Conservation (phyloP, 2,113 vertebrate species). For the Malurus cyaneus region DNA sequence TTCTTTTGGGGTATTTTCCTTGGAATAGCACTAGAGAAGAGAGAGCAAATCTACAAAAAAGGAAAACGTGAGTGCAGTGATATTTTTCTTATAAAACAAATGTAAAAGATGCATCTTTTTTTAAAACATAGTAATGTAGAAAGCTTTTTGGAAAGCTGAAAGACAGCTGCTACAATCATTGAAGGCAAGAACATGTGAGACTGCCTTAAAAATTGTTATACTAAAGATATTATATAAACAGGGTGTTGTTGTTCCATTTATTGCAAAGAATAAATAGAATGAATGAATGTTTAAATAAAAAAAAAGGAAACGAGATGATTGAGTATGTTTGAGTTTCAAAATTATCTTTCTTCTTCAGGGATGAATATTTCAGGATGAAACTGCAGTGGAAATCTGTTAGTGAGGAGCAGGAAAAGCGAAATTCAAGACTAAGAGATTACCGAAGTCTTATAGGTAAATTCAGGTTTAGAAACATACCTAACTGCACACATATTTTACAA, state of each 20-base stretch:
- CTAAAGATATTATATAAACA: background rate
- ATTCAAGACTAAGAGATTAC: conserved; percentile 92
- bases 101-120: background rate
- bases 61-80: conserved; percentile 82
- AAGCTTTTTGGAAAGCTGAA: background rate
- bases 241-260: background rate
- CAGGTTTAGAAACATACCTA: background rate
- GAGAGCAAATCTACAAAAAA: conserved; percentile 83
- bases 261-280: background rate
- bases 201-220: background rate
- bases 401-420: conserved; percentile 93
- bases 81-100: background rate
- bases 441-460: conserved; percentile 91
- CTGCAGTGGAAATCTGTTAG: conserved; percentile 97
- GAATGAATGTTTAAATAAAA: background rate
- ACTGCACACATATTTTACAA: background rate
- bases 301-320: background rate
- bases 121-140: background rate
- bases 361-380: conserved; percentile 98
- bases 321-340: background rate
- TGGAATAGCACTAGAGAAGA: conserved; percentile 92
- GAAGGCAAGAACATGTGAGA: background rate
- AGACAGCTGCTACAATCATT: background rate
- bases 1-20: conserved; percentile 89
- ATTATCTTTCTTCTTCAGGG: conserved; percentile 72